These are phyloP conservation scores for Metacarcinus magister DNA, from an alignment of 2,888 invertebrate genomes.

Conservation along the genomic window DNA sequence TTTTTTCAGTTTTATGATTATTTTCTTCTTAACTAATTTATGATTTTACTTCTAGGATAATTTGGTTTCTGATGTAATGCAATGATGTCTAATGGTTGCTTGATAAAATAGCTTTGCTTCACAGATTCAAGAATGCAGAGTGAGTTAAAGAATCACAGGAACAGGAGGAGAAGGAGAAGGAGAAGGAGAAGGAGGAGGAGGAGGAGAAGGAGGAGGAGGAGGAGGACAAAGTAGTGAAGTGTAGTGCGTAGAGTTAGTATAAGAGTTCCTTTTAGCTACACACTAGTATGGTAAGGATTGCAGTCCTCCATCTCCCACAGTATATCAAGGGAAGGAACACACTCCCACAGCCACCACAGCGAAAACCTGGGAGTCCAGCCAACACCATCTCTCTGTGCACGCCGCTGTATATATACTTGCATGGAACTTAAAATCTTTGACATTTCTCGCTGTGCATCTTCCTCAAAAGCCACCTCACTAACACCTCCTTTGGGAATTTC, in stretches of 20 bases:
- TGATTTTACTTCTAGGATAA: not conserved
- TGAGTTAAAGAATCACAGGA: not conserved
- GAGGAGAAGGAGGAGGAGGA: not conserved
- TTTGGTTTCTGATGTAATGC: not conserved
- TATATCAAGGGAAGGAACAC: not conserved
- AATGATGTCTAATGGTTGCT: not conserved
- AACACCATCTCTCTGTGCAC: not conserved
- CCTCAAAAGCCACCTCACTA: not conserved
- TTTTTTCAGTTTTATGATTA: not conserved
- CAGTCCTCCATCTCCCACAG: not conserved
- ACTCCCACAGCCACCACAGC: conserved; percentile 3
- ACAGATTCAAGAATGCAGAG: not conserved
- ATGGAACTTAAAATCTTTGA: not conserved
- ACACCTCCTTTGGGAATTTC: conserved; percentile 8
- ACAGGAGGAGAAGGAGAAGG: not conserved
- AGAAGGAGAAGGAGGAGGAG: not conserved
- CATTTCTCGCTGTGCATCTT: conserved; percentile 35
- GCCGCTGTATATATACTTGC: conserved; percentile 10
- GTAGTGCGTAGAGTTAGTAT: not conserved
- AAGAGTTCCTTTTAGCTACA: not conserved
- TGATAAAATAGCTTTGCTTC: not conserved
- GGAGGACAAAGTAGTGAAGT: not conserved
- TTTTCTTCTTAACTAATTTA: too few relatives aligned
- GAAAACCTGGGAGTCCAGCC: not conserved
- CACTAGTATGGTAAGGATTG: not conserved